Conservation (phyloP, 2,797 vertebrate genomes). For the Acanthurus leucopareius region DNA sequence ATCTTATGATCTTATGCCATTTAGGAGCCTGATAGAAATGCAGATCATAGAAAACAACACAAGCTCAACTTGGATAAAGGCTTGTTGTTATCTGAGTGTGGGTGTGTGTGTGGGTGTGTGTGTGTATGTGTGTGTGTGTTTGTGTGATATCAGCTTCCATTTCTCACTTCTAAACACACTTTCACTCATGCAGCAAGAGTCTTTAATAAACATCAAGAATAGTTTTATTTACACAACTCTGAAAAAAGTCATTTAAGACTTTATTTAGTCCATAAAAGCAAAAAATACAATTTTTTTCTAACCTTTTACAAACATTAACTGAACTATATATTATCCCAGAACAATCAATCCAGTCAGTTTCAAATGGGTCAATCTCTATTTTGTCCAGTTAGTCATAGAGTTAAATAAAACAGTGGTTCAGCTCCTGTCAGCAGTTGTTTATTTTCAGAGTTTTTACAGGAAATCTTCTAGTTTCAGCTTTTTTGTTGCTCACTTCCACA, state of each 20-base stretch:
- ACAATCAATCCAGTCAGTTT: not conserved
- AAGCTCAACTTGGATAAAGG: too few species aligned
- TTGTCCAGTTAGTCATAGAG: not conserved
- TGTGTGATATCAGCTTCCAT: not conserved
- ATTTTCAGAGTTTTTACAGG: constrained; percentile 58
- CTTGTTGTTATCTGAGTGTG: not conserved
- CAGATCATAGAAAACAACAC: too few species aligned
- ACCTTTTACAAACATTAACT: not conserved
- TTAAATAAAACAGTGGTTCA: not conserved
- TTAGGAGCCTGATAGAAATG: too few species aligned
- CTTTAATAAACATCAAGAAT: not conserved
- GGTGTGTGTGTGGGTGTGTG: not conserved
- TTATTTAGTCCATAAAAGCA: not conserved
- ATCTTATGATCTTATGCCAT: too few species aligned
- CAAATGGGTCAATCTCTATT: not conserved
- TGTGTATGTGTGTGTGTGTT: not conserved
- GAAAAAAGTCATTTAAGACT: not conserved
- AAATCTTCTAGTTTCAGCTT: constrained; percentile 53
- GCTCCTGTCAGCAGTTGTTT: constrained; percentile 49
- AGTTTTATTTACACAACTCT: not conserved
- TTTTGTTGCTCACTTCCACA: constrained; percentile 53
- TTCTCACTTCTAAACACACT: too few species aligned
- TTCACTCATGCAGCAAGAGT: not conserved
- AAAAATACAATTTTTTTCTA: not conserved
- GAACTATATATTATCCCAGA: not conserved